Percentiles rank a stretch among this genome's conserved stretches.
Evolutionary conservation across 2,113 vertebrate species (phyloP).

Genomic region (Isurus oxyrinchus): DNA sequence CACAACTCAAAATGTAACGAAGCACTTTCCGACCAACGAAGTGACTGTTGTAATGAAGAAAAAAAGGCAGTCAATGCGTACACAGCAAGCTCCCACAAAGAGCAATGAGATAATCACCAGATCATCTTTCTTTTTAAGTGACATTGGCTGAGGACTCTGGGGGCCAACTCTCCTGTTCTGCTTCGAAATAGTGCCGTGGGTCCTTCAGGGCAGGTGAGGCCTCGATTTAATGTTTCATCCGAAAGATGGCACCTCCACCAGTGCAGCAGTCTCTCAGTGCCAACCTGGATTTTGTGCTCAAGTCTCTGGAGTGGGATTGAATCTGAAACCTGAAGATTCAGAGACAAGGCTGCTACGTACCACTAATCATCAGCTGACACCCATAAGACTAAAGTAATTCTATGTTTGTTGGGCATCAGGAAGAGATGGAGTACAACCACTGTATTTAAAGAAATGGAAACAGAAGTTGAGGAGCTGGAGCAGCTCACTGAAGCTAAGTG

Average conservation of each 20-base stretch:
- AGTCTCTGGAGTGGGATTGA: too few species aligned
- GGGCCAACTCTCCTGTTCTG: neutral
- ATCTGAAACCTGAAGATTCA: neutral
- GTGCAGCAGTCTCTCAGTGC: neutral
- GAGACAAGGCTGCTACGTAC: too few species aligned
- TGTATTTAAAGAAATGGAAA: neutral
- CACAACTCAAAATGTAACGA: neutral
- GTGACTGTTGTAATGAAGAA: neutral
- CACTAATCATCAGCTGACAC: neutral
- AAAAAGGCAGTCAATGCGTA: neutral
- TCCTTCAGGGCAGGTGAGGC: neutral
- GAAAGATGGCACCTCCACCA: neutral
- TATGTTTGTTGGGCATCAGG: too few species aligned
- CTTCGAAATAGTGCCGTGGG: neutral
- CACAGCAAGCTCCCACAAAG: neutral
- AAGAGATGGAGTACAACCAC: neutral
- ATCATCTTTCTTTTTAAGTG: neutral
- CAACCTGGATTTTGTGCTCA: neutral
- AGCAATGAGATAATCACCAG: neutral
- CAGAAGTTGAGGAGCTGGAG: neutral
- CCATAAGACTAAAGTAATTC: neutral
- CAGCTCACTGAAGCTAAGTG: neutral
- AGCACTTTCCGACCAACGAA: neutral
- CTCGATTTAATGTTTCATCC: neutral
- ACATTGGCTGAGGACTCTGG: neutral